phyloP scores from a whole-genome alignment of 2,797 vertebrate species.

The Melanotaenia nigrans region DNA sequence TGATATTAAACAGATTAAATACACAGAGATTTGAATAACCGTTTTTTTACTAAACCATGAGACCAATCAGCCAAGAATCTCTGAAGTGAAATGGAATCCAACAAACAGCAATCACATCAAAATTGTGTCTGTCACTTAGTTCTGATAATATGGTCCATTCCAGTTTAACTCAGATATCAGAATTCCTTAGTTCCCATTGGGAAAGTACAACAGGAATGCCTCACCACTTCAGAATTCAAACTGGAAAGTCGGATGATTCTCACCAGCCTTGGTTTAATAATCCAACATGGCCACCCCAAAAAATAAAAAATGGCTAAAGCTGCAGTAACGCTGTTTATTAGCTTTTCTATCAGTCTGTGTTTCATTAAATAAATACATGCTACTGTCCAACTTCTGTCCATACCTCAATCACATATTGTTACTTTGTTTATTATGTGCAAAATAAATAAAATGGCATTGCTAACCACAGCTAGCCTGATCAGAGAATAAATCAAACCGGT shows the following conservation, averaged over 20 bases:
- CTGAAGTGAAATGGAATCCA: background rate
- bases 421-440: background rate
- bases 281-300: background rate
- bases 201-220: background rate
- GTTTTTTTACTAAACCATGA: background rate
- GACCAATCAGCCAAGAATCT: background rate
- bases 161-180: background rate
- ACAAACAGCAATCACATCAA: background rate
- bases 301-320: no score
- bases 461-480: background rate
- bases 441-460: background rate
- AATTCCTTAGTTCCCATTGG: background rate
- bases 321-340: background rate
- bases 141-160: background rate
- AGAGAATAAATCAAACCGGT: background rate
- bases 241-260: background rate
- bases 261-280: background rate
- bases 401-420: background rate
- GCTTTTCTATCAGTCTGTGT: background rate
- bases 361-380: background rate
- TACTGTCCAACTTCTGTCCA: background rate
- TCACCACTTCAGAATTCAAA: background rate
- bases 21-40: background rate
- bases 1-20: conserved; percentile 4
- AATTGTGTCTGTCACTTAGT: background rate